Evolutionary conservation across 2,888 invertebrate genomes (phyloP).

Genomic region (Patella caerulea): DNA sequence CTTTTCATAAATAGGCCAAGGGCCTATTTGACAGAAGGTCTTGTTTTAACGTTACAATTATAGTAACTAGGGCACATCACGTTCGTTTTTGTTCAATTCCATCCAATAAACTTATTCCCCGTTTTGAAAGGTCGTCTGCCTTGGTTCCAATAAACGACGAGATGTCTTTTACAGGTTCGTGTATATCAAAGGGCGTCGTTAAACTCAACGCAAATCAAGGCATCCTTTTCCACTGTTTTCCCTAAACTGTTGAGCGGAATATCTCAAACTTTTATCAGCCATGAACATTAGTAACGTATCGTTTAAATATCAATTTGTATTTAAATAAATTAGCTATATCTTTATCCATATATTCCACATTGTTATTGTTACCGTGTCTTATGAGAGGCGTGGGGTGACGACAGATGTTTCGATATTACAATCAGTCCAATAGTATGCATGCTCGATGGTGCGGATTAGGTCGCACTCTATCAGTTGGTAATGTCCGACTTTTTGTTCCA

Average conservation of each 20-base stretch:
- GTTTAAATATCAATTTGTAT: constrained; percentile 78
- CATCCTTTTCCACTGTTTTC: constrained; percentile 89
- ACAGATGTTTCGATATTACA: too few relatives aligned
- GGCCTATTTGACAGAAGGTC: too few relatives aligned
- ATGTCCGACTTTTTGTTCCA: too few relatives aligned
- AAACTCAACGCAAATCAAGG: constrained; percentile 87
- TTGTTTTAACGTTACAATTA: too few relatives aligned
- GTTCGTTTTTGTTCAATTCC: constrained; percentile 79
- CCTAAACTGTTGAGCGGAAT: constrained; percentile 89
- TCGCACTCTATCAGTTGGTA: too few relatives aligned
- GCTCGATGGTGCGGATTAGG: too few relatives aligned
- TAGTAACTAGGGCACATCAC: constrained; percentile 72
- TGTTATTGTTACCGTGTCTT: constrained; percentile 88
- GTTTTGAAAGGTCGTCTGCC: constrained; percentile 3
- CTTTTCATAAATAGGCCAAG: too few relatives aligned
- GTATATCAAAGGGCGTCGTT: constrained; percentile 91
- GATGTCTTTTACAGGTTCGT: constrained; percentile 83
- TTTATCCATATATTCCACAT: constrained; percentile 82
- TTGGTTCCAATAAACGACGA: constrained; percentile 72
- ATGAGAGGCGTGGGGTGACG: constrained; percentile 68
- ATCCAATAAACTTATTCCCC: constrained; percentile 65
- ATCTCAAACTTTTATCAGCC: constrained; percentile 91
- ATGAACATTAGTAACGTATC: constrained; percentile 88
- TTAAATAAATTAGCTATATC: constrained; percentile 77
- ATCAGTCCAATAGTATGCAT: too few relatives aligned